Conservation (phyloP, 2,113 vertebrate species). For the Ailuropoda melanoleuca region DNA sequence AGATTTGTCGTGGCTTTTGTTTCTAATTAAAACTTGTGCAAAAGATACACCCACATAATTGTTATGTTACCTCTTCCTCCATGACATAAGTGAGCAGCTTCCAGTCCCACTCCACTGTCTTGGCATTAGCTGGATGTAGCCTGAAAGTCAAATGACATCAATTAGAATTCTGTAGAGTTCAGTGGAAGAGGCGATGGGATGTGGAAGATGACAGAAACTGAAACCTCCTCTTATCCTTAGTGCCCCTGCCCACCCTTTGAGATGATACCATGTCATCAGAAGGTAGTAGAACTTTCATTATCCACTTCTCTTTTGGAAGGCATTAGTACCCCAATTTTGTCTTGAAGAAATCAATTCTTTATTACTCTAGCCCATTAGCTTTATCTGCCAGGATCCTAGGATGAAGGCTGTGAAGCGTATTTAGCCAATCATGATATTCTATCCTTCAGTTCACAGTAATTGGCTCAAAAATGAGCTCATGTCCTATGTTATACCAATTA, state of each 20-base stretch:
- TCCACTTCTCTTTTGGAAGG: background rate
- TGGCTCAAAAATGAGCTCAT: background rate
- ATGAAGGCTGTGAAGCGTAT: background rate
- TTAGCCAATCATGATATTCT: background rate
- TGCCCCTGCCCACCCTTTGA: background rate
- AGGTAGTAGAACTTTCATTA: background rate
- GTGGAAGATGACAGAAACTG: background rate
- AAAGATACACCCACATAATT: background rate
- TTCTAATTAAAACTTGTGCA: conserved; percentile 39
- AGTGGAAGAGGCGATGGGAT: background rate
- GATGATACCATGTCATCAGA: background rate
- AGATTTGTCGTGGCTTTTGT: background rate
- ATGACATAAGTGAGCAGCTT: conserved; percentile 88
- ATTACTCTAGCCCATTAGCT: background rate
- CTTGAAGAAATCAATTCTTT: background rate
- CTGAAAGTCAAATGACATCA: conserved; percentile 83
- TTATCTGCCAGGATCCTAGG: background rate
- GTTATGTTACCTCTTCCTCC: conserved; percentile 87
- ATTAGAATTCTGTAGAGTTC: conserved; percentile 34
- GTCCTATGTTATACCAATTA: background rate
- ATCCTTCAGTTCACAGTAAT: background rate
- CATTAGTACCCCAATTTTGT: background rate
- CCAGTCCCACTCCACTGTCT: conserved; percentile 94
- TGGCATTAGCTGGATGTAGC: conserved; percentile 88
- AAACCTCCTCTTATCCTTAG: background rate